These are phyloP conservation scores for Eidolon dupreanum DNA, from an alignment of 2,797 vertebrate species.

Conservation along the genomic window DNA sequence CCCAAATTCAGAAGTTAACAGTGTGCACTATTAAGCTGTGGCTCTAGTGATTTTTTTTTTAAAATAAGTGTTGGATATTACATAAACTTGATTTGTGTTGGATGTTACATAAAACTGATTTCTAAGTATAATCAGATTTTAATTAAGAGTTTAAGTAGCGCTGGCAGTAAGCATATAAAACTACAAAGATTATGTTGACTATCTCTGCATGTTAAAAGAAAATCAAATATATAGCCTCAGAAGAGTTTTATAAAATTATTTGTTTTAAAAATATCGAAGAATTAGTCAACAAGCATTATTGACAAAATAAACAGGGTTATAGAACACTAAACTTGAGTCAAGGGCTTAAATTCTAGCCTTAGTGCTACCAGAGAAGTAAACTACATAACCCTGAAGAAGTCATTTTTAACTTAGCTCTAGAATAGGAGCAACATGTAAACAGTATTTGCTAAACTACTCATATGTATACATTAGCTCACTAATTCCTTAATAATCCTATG, in stretches of 20 bases:
- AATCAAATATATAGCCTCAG: background rate
- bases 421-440: background rate
- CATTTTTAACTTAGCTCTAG: background rate
- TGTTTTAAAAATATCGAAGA: conserved; percentile 1
- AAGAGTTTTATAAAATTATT: conserved; percentile 31
- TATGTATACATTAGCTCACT: background rate
- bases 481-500: background rate
- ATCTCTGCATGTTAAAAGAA: conserved; percentile 21
- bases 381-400: background rate
- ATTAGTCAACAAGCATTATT: background rate
- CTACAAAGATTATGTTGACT: background rate
- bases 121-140: conserved; percentile 12
- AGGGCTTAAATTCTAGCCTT: background rate
- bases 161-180: background rate
- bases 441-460: background rate
- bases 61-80: background rate
- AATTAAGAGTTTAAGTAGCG: conserved; percentile 43
- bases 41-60: background rate
- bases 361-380: background rate
- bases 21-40: background rate
- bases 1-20: conserved; percentile 7
- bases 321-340: background rate
- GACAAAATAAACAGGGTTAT: conserved; percentile 4
- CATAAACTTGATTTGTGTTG: conserved; percentile 5
- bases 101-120: background rate